phyloP scores from a whole-genome alignment of 2,113 vertebrate species.

The Sebastes fasciatus region DNA sequence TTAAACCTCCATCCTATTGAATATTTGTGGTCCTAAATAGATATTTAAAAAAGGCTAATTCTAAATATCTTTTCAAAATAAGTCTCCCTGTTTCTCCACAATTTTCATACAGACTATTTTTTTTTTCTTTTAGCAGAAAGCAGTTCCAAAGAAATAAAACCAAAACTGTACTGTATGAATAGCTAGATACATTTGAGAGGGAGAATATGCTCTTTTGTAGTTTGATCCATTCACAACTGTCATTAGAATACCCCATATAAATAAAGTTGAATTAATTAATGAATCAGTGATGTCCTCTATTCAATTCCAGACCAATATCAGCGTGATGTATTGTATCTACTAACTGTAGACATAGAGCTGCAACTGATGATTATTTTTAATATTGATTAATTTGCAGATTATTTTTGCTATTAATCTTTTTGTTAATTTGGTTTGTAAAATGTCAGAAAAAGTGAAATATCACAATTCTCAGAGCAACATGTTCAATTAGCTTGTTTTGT shows the following conservation, averaged over 20 bases:
- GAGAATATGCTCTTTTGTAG: background rate
- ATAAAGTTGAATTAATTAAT: background rate
- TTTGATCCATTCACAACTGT: background rate
- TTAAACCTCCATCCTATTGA: background rate
- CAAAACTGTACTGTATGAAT: background rate
- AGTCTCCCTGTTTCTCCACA: background rate
- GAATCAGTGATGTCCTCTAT: background rate
- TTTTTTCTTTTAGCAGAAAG: background rate
- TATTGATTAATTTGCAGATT: background rate
- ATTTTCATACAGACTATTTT: background rate
- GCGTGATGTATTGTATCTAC: background rate
- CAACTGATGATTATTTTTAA: too few relatives aligned
- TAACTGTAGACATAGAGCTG: too few relatives aligned
- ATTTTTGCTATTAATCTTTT: background rate
- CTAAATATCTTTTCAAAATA: too few relatives aligned
- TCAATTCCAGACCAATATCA: background rate
- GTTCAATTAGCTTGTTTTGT: constrained; percentile 3
- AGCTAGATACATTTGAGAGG: background rate
- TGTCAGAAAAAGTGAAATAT: background rate
- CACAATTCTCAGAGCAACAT: background rate
- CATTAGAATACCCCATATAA: background rate
- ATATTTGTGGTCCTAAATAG: background rate
- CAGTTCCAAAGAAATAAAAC: background rate
- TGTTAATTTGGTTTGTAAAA: background rate
- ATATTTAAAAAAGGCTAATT: too few relatives aligned